A percentile compares a stretch with the other conserved stretches of the same genome.
Evolutionary conservation across 2,888 invertebrate genomes (phyloP).

Genomic region (Coelogynopora nodosa): DNA sequence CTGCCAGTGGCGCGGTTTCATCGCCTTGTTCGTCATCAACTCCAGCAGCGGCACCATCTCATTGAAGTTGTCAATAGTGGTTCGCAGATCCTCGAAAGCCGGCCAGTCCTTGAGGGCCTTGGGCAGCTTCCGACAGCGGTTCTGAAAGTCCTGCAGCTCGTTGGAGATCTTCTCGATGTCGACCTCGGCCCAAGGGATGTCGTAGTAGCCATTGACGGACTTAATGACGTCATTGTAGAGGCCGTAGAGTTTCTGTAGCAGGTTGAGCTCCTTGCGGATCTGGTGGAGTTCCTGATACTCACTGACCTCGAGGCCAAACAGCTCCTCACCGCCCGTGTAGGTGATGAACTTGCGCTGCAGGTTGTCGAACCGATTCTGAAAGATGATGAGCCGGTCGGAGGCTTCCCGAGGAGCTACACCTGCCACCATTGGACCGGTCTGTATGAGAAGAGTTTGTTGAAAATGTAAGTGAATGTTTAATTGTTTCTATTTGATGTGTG

Average conservation of each 20-base stretch:
- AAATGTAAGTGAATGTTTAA: too few species aligned
- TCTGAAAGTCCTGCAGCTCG: conserved; percentile 93
- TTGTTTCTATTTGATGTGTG: too few species aligned
- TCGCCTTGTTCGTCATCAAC: conserved; percentile 91
- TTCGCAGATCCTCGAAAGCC: conserved; percentile 88
- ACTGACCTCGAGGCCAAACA: conserved; percentile 84
- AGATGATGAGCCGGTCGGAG: conserved; percentile 79
- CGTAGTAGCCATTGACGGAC: conserved; percentile 89
- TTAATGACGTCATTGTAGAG: conserved; percentile 93
- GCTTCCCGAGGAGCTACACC: conserved; percentile 87
- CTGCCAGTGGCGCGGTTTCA: conserved; percentile 95
- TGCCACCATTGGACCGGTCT: conserved; percentile 81
- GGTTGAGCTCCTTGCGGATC: conserved; percentile 84
- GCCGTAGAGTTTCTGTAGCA: conserved; percentile 90
- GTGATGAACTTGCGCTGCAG: conserved; percentile 90
- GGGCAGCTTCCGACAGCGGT: conserved; percentile 87
- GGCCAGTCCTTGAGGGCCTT: conserved; percentile 89
- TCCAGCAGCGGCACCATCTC: conserved; percentile 92
- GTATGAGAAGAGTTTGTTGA: neutral
- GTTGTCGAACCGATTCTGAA: conserved; percentile 78
- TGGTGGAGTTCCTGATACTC: conserved; percentile 88
- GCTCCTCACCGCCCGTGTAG: conserved; percentile 87
- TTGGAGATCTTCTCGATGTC: conserved; percentile 96
- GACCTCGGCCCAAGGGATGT: conserved; percentile 90
- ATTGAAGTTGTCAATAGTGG: conserved; percentile 93